Evolutionary conservation across 2,797 vertebrate species (phyloP), one percentile per base, ranked within the genome.

Genomic region (Liparis tanakae): DNA sequence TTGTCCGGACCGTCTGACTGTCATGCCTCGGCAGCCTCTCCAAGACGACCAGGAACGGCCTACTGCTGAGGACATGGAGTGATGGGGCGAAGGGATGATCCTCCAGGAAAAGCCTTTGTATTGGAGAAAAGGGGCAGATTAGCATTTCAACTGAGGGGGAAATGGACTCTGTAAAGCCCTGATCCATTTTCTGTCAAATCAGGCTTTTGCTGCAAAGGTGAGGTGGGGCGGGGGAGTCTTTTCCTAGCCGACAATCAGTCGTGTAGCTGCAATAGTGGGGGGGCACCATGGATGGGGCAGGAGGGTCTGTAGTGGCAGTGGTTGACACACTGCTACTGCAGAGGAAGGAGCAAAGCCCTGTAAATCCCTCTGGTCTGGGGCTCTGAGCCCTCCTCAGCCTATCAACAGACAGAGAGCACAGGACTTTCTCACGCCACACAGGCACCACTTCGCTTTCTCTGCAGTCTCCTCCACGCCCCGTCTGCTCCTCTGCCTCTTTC

Each of bases 341-440:
- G 92, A 92, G 92, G 90, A 93, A 93, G 90, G 81, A 92, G 90
- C 89, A 93, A 92, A 92, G 91, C 90, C 87, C 85, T 66, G 82
- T 91, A 90, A 92, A 92, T 91, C 90, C 89, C 85, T 78, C 82
- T 76, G 87, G 85, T 91, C 88, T 87, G 83, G 44, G 84, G 85
- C 73, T 77, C 86, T 88, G 89, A 91, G 89, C 88, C 85, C 78
- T 92, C 84, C 89, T 89, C 81, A 76, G 83, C 85, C 90, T 89
- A 88, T 93, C 89, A 89, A 72, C 88, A 88, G 72, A 74, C 79
- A 78, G 85, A 65, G 72, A 88, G 87, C 81, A 78, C 76, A 46
- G 82, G 58, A 67, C 86, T 88, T 92, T 93, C 91, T 92, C 92
- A 93, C 89, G 90, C 89, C 93, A 86, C 79, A 79, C 88, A 89